Conservation (phyloP, 2,888 invertebrate species). For the Rhagonycha lutea region DNA sequence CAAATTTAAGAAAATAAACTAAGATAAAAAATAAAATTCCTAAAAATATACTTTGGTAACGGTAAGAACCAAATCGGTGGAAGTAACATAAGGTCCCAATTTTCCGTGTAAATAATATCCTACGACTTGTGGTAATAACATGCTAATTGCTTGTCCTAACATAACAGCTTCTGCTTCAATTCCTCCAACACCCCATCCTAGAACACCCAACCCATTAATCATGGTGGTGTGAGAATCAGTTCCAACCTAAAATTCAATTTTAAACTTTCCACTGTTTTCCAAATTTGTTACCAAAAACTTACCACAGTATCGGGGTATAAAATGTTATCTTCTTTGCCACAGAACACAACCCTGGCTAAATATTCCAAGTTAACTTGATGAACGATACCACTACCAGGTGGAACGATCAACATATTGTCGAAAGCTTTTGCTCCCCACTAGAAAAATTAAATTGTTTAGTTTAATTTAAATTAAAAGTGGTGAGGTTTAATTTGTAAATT, state of each 20-base stretch:
- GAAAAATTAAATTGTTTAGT: conserved; percentile 41
- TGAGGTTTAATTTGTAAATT: background rate
- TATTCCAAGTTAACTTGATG: conserved; percentile 99
- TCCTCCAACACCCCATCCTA: conserved; percentile 96
- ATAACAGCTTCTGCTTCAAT: conserved; percentile 99
- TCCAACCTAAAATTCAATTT: conserved; percentile 66
- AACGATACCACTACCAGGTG: conserved; percentile 97
- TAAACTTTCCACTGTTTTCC: background rate
- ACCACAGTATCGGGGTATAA: conserved; percentile 77
- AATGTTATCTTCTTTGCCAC: conserved; percentile 60
- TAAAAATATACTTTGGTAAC: conserved; percentile 81
- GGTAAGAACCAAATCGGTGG: conserved; percentile 95
- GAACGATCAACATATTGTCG: conserved; percentile 94
- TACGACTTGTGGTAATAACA: conserved; percentile 94
- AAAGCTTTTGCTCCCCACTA: conserved; percentile 97
- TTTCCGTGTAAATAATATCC: conserved; percentile 88
- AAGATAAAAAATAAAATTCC: background rate
- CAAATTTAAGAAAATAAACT: conserved; percentile 29
- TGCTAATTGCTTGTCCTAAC: conserved; percentile 96
- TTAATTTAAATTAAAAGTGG: no score
- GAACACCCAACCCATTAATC: conserved; percentile 95
- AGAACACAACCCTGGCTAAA: conserved; percentile 88
- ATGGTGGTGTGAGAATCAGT: conserved; percentile 99
- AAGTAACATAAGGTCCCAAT: conserved; percentile 83
- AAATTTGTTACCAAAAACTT: conserved; percentile 32